Conservation (phyloP, 2,888 invertebrate species). For the Ganaspis brasiliensis region DNA sequence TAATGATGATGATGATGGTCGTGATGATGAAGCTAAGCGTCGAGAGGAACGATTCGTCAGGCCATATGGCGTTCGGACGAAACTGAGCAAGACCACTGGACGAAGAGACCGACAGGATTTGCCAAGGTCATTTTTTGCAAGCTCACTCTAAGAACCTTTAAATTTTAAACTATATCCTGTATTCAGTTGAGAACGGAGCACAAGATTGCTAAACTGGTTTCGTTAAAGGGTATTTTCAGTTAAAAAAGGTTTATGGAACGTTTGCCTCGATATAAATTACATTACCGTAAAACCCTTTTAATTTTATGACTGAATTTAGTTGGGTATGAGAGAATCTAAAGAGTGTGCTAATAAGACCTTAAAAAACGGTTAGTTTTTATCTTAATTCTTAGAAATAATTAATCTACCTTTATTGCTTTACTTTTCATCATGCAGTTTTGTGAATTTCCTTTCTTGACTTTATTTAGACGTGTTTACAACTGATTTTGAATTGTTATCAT, state of each 20-base stretch:
- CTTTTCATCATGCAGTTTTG: background rate
- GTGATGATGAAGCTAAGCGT: slow-evolving; percentile 36
- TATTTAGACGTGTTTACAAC: slow-evolving; percentile 11
- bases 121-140: slow-evolving; percentile 41
- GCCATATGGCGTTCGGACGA: slow-evolving; percentile 41
- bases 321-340: background rate
- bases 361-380: background rate
- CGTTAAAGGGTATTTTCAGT: slow-evolving; percentile 41
- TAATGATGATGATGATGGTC: slow-evolving; percentile 30
- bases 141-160: slow-evolving; percentile 38
- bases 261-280: slow-evolving; percentile 41
- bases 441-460: background rate
- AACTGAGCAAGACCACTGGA: slow-evolving; percentile 40
- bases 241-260: slow-evolving; percentile 37
- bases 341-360: slow-evolving; percentile 4
- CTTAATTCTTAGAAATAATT: slow-evolving; percentile 25
- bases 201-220: slow-evolving; percentile 41
- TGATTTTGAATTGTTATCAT: slow-evolving; percentile 14
- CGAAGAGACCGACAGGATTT: slow-evolving; percentile 33
- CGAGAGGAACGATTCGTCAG: slow-evolving; percentile 34
- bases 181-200: slow-evolving; percentile 14
- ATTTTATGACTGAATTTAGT: slow-evolving; percentile 40
- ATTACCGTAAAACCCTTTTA: slow-evolving; percentile 37
- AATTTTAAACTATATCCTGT: slow-evolving; percentile 40
- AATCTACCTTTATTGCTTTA: too few species aligned